These are phyloP conservation scores for Gonatopus flavifemur DNA, from an alignment of 1,140 invertebrate species.

Conservation along the genomic window DNA sequence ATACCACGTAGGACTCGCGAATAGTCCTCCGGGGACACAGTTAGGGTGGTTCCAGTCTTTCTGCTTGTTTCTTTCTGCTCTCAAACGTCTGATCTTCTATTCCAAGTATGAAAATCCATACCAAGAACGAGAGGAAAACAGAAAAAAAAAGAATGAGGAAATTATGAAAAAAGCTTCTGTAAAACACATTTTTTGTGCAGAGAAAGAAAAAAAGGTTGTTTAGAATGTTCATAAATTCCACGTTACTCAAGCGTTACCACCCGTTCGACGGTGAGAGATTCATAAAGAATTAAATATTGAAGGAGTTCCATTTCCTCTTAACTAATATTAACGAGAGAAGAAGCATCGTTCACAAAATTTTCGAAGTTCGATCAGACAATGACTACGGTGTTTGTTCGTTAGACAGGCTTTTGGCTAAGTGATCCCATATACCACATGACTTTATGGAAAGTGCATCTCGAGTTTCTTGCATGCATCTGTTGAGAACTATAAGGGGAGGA, in stretches of 20 bases:
- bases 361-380: conserved; percentile 11
- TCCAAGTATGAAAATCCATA: conserved; percentile 10
- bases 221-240: too few relatives aligned
- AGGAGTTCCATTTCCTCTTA: too few relatives aligned
- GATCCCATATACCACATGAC: conserved; percentile 58
- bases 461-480: conserved; percentile 51
- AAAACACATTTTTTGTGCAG: too few relatives aligned
- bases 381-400: conserved; percentile 30
- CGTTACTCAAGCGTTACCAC: too few relatives aligned
- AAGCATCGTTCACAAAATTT: conserved; percentile 25
- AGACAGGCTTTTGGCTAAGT: conserved; percentile 45
- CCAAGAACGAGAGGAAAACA: too few relatives aligned
- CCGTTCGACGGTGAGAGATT: too few relatives aligned
- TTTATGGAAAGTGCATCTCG: conserved; percentile 60
- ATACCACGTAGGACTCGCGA: conserved; percentile 38
- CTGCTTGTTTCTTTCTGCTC: not conserved
- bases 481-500: too few relatives aligned
- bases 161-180: too few relatives aligned
- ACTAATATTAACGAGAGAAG: conserved; percentile 1
- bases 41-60: conserved; percentile 9
- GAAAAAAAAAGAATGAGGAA: too few relatives aligned
- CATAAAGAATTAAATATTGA: too few relatives aligned
- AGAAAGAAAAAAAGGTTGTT: too few relatives aligned
- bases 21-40: conserved; percentile 33
- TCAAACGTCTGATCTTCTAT: not conserved